Evolutionary conservation across 2,888 invertebrate genomes (phyloP).

Genomic region (Epistrophe eligans): DNA sequence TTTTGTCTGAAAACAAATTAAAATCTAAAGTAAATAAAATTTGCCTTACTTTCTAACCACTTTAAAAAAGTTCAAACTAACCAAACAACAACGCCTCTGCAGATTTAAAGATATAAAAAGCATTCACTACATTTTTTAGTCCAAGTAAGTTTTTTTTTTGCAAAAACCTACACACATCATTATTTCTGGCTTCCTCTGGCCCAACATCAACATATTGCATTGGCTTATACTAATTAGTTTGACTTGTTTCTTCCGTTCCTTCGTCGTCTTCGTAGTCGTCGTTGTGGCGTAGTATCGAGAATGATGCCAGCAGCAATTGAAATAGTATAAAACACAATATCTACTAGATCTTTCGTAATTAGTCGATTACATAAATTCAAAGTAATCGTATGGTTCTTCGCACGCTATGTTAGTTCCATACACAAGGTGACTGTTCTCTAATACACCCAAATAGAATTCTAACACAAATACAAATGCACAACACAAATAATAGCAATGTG

Average conservation of each 20-base stretch:
- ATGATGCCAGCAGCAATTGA: constrained; percentile 32
- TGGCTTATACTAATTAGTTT: constrained; percentile 58
- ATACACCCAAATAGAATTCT: neutral
- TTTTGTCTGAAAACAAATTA: neutral
- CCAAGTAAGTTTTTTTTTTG: constrained; percentile 22
- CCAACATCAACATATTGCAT: constrained; percentile 8
- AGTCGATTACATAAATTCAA: constrained; percentile 66
- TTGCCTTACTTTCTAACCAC: neutral
- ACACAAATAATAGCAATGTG: neutral
- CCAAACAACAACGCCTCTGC: neutral
- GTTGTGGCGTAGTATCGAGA: neutral
- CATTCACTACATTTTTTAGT: neutral
- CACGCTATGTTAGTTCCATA: constrained; percentile 35
- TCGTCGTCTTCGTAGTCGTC: too few relatives aligned
- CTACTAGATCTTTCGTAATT: constrained; percentile 46
- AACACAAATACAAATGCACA: neutral
- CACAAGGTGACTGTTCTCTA: constrained; percentile 34
- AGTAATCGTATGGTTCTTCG: constrained; percentile 54
- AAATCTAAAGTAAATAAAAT: neutral
- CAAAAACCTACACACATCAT: constrained; percentile 18
- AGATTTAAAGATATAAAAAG: neutral
- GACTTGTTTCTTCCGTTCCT: constrained; percentile 40
- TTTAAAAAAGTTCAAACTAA: too few relatives aligned
- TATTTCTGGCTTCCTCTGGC: neutral
- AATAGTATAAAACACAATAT: constrained; percentile 27